Evolutionary conservation across 2,888 invertebrate genomes (phyloP).

Genomic region (Pyrgus malvae): DNA sequence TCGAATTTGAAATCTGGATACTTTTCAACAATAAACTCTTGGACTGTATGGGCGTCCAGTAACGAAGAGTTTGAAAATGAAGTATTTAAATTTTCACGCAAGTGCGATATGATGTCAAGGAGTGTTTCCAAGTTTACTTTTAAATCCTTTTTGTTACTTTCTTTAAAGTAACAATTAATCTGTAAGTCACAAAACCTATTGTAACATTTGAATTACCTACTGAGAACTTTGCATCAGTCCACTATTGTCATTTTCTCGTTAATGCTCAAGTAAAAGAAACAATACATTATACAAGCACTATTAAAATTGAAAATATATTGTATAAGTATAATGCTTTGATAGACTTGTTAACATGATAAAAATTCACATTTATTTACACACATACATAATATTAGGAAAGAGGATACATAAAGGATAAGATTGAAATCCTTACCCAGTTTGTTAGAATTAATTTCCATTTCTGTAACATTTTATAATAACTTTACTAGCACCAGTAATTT

Average conservation of each 20-base stretch:
- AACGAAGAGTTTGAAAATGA: conserved; percentile 68
- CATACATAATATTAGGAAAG: background rate
- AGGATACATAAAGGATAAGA: no score
- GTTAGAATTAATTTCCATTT: conserved; percentile 71
- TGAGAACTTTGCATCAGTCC: no score
- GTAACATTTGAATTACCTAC: no score
- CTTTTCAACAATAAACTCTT: conserved; percentile 67
- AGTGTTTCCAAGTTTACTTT: conserved; percentile 54
- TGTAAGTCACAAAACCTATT: conserved; percentile 42
- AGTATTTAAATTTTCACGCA: conserved; percentile 63
- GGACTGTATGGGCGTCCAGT: conserved; percentile 60
- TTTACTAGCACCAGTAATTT: conserved; percentile 24
- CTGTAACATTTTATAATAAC: conserved; percentile 53
- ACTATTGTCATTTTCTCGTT: no score
- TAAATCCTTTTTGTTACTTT: conserved; percentile 44
- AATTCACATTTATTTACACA: background rate
- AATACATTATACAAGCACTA: no score
- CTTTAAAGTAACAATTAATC: conserved; percentile 75
- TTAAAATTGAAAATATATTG: no score
- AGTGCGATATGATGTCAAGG: conserved; percentile 60
- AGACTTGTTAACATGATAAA: no score
- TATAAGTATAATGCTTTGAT: no score
- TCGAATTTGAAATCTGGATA: conserved; percentile 76
- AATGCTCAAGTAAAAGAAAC: no score
- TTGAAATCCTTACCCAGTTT: conserved; percentile 64